Percentiles rank a stretch among this genome's conserved stretches.
Conservation (phyloP, 1,140 invertebrate species). For the Glossosoma conforme region DNA sequence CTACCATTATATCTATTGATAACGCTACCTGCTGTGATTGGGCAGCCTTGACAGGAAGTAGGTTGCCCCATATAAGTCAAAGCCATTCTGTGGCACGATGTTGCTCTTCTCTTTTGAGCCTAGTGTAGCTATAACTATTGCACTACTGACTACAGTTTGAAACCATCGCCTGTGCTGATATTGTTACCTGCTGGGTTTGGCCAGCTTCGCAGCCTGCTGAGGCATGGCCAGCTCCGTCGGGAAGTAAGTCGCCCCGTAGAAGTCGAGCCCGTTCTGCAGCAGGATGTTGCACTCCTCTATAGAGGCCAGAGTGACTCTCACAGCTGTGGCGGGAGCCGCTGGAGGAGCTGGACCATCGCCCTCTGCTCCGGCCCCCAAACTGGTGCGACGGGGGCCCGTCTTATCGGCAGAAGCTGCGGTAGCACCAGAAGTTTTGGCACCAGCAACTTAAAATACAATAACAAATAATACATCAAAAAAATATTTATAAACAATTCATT, state of each 20-base stretch:
- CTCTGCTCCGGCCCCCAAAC: slow-evolving; percentile 39
- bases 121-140: too few relatives aligned
- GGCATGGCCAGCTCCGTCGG: slow-evolving; percentile 69
- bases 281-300: slow-evolving; percentile 75
- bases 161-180: too few relatives aligned
- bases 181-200: slow-evolving; percentile 47
- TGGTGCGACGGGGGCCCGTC: slow-evolving; percentile 7
- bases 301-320: slow-evolving; percentile 71
- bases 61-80: too few relatives aligned
- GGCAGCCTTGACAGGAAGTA: too few relatives aligned
- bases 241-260: slow-evolving; percentile 81
- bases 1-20: too few relatives aligned
- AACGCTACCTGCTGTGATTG: too few relatives aligned
- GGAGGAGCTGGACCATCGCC: slow-evolving; percentile 38
- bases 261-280: slow-evolving; percentile 75
- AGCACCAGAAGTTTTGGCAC: neutral
- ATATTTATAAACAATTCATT: neutral
- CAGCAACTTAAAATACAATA: neutral
- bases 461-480: too few relatives aligned
- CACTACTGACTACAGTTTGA: too few relatives aligned
- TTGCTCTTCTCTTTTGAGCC: too few relatives aligned
- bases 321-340: slow-evolving; percentile 55
- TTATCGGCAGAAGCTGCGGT: neutral
- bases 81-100: too few relatives aligned
- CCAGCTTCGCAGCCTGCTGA: slow-evolving; percentile 51